Conservation (phyloP, 1,140 invertebrate species). For the Pseudomyrmex gracilis region DNA sequence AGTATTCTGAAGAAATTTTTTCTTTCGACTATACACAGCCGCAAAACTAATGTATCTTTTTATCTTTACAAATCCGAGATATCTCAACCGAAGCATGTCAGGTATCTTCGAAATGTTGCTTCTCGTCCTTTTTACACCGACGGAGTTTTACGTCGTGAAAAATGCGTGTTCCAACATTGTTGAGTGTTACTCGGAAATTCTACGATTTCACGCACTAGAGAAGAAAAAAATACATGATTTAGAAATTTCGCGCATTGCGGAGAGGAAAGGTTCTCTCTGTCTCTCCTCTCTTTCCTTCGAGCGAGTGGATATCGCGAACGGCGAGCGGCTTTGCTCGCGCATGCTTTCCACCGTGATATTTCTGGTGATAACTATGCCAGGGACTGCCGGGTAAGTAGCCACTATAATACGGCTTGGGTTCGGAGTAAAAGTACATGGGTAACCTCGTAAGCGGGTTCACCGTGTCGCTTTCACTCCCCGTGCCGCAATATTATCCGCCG, state of each 20-base stretch:
- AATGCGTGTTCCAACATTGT: neutral
- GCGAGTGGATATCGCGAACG: slow-evolving; percentile 67
- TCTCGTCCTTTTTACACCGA: too few relatives aligned
- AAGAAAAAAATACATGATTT: slow-evolving; percentile 27
- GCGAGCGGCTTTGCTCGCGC: slow-evolving; percentile 38
- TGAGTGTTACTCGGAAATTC: too few relatives aligned
- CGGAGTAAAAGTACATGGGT: slow-evolving; percentile 81
- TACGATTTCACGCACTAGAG: slow-evolving; percentile 22
- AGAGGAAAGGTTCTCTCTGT: slow-evolving; percentile 15
- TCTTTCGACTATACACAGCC: too few relatives aligned
- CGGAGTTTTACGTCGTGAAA: too few relatives aligned
- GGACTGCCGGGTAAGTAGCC: slow-evolving; percentile 75
- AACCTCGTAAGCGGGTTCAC: slow-evolving; percentile 79
- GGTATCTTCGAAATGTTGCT: too few relatives aligned
- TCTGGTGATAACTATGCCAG: slow-evolving; percentile 79
- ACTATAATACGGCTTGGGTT: slow-evolving; percentile 74
- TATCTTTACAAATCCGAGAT: too few relatives aligned
- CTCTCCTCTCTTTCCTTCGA: neutral
- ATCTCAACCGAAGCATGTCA: too few relatives aligned
- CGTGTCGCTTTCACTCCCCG: slow-evolving; percentile 82
- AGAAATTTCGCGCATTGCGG: slow-evolving; percentile 11
- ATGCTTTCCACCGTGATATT: slow-evolving; percentile 74
- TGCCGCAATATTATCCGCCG: slow-evolving; percentile 72
- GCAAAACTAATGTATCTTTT: too few relatives aligned
- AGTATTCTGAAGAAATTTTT: too few relatives aligned